phyloP scores from a whole-genome alignment of 2,113 vertebrate genomes.

The Orcinus orca region DNA sequence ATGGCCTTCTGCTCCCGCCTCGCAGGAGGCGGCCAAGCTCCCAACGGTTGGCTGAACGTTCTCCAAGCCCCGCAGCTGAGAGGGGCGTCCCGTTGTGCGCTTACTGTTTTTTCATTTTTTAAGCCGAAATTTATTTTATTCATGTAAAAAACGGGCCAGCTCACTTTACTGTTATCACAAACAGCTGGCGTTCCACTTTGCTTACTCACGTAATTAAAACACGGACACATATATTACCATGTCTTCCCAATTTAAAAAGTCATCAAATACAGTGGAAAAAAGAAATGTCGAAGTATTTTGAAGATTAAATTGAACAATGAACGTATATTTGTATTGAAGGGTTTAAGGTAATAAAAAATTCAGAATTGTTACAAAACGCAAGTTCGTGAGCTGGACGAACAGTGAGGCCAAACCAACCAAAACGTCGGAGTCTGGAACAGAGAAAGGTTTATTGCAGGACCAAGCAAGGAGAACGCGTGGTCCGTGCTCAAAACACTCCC shows the following conservation, averaged over 20 bases:
- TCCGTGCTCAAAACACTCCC: not conserved
- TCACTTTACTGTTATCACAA: not conserved
- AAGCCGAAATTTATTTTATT: not conserved
- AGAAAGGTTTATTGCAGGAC: not conserved
- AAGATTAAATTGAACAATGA: not conserved
- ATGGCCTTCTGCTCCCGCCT: not conserved
- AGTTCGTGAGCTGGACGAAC: not conserved
- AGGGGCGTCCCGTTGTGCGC: fast-evolving
- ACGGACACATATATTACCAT: not conserved
- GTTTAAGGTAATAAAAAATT: not conserved
- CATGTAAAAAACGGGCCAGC: not conserved
- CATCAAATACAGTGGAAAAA: not conserved
- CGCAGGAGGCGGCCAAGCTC: no score
- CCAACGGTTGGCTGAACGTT: fast-evolving
- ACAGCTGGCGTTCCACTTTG: not conserved
- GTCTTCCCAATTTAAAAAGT: not conserved
- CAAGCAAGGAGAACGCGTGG: not conserved
- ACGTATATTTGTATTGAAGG: not conserved
- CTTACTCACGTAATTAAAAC: not conserved
- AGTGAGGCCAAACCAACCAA: not conserved
- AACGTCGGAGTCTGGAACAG: not conserved
- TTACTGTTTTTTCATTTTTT: not conserved
- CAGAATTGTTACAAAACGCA: not conserved
- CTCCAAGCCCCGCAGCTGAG: fast-evolving
- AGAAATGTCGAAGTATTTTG: not conserved